These are phyloP conservation scores for Cyprinodon tularosa DNA, from an alignment of 2,113 vertebrate genomes.

Conservation along the genomic window DNA sequence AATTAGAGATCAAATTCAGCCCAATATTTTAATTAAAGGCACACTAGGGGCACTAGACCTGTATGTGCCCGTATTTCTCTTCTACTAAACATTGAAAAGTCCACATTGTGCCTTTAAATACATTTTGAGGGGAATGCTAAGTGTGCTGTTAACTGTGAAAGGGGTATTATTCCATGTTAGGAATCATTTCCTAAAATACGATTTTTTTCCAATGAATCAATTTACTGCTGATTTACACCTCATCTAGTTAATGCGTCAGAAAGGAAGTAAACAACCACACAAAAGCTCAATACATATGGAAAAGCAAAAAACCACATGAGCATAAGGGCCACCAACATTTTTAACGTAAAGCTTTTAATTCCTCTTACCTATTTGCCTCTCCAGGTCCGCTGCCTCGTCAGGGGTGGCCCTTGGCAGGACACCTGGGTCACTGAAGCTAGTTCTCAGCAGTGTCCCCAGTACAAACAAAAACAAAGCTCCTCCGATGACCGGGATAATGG, in stretches of 20 bases:
- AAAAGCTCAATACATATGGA: not conserved
- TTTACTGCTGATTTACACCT: slow-evolving; percentile 10
- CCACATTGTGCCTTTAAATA: not conserved
- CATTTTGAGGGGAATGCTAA: not conserved
- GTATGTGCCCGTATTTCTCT: too few species aligned
- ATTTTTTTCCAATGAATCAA: not conserved
- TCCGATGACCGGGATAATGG: slow-evolving; percentile 90
- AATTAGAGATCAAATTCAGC: not conserved
- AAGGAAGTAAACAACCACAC: slow-evolving; percentile 6
- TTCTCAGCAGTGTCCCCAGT: slow-evolving; percentile 91
- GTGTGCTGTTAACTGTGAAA: not conserved
- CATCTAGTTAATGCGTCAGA: slow-evolving; percentile 1
- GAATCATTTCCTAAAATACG: not conserved
- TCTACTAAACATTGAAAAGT: too few species aligned
- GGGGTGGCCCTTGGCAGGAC: slow-evolving; percentile 91
- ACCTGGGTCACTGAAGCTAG: slow-evolving; percentile 96
- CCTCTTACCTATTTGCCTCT: slow-evolving; percentile 95
- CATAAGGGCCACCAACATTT: slow-evolving; percentile 1
- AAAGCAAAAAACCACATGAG: not conserved
- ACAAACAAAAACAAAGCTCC: slow-evolving; percentile 93
- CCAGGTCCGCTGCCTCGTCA: slow-evolving; percentile 94
- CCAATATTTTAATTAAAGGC: too few species aligned
- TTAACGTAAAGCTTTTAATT: slow-evolving; percentile 29
- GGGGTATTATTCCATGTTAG: not conserved
- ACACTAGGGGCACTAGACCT: too few species aligned